Conservation (phyloP, 1,140 invertebrate genomes). For the Planococcus citri region DNA sequence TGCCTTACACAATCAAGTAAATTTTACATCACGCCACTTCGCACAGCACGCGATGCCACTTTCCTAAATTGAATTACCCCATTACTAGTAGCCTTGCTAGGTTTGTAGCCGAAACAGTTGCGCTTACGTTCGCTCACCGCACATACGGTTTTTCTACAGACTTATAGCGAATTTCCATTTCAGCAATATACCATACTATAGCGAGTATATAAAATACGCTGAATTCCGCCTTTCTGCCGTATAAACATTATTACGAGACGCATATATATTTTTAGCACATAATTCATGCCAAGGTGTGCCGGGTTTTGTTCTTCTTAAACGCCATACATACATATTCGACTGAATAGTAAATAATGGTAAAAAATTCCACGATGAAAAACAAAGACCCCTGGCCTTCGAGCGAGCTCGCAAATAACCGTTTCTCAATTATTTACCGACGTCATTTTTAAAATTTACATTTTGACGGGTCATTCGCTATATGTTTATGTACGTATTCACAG, state of each 20-base stretch:
- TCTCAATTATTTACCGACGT: too few relatives aligned
- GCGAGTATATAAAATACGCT: background rate
- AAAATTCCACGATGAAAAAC: too few relatives aligned
- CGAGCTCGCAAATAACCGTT: too few relatives aligned
- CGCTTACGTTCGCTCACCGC: background rate
- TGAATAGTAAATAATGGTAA: too few relatives aligned
- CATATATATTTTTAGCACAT: background rate
- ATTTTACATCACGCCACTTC: slow-evolving; percentile 6
- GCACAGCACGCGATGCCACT: background rate
- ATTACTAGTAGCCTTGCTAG: background rate
- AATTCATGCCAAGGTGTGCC: background rate
- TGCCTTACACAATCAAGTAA: slow-evolving; percentile 6
- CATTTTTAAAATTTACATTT: too few relatives aligned
- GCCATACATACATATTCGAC: too few relatives aligned
- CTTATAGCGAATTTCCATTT: background rate
- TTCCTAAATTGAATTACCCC: slow-evolving; percentile 3
- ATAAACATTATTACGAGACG: slow-evolving; percentile 2
- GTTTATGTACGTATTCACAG: too few relatives aligned
- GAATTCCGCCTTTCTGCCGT: slow-evolving; percentile 1
- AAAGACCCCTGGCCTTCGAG: too few relatives aligned
- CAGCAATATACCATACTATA: background rate
- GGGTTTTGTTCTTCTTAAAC: too few relatives aligned
- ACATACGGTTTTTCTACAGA: background rate
- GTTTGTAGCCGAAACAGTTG: background rate
- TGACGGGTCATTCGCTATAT: too few relatives aligned